Conservation (phyloP, 2,797 vertebrate species). For the Falco columbarius region DNA sequence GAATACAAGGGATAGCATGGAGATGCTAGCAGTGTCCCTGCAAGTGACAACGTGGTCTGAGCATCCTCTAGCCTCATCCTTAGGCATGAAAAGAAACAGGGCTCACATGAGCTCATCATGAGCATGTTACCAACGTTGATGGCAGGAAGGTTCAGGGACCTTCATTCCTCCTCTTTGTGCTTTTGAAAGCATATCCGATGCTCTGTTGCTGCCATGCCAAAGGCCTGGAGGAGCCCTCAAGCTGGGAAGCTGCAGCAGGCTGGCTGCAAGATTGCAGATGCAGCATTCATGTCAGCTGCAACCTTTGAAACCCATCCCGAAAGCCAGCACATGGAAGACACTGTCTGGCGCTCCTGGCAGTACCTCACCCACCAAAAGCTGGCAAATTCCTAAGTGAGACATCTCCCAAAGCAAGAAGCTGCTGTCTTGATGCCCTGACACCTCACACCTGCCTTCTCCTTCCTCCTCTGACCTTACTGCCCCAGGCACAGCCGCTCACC, state of each 20-base stretch:
- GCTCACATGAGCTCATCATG: fast-evolving
- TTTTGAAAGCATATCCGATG: neutral
- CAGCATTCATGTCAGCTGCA: neutral
- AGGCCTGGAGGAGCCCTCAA: neutral
- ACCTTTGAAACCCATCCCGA: neutral
- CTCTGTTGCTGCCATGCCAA: neutral
- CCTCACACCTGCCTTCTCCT: neutral
- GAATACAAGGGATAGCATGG: neutral
- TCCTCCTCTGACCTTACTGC: neutral
- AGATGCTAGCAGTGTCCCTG: neutral
- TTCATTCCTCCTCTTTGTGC: neutral
- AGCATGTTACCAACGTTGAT: fast-evolving
- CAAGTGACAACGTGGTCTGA: neutral
- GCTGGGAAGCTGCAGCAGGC: neutral
- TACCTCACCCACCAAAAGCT: neutral
- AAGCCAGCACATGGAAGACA: neutral
- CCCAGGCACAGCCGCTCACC: neutral
- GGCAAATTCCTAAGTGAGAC: neutral
- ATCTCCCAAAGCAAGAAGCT: neutral
- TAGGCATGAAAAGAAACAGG: fast-evolving
- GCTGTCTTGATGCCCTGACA: neutral
- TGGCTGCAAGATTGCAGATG: no score
- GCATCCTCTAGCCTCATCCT: neutral
- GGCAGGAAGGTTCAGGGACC: neutral
- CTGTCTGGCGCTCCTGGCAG: neutral